Evolutionary conservation across 1,140 invertebrate species (phyloP), one percentile per base, ranked within the genome.

Genomic region (Penaeus japonicus): DNA sequence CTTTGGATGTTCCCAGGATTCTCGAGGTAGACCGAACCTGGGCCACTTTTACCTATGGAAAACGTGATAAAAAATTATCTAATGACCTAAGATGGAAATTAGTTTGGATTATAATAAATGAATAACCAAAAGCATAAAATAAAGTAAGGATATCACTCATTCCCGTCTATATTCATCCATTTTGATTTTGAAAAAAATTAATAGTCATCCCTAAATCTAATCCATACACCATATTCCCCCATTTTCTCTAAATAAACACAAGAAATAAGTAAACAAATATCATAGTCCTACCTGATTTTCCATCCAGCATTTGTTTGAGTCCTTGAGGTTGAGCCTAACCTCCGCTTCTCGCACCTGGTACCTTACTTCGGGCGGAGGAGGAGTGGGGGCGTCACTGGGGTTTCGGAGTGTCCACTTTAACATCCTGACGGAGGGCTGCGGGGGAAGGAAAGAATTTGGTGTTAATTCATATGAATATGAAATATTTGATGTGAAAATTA

Each of bases 21-120:
- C 89, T 90, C 2, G 83, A 82, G 80, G 90, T 90, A 57, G 90
- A 89, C 59, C 85, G 87, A 27, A 90, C 90, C 78, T 90, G 87
- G 73, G 90, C 90, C 22, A 90, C 84, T 84, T 90, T 90, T 12
- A 90, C 90, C 90, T 90, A 70, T 17, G 17, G 53, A 32, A 27
- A 79, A 24, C 27, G 3, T 22, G 4, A 20, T 73, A 30, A 81
- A 81, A 24, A 27, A 5, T 24, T 1, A 53, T 81, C 3, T 24
- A 81, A 54, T 81, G 1, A 4, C 3, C 47, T 47, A 47, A 12
- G 15, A 47, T 15, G 47, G 5, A 47, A 47, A 47, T 12, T 47
- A 15, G 47, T 7, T 47, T 47, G 10, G 3, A 47, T 47, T 12
- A 47, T 47, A 47, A 47, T 12, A 47, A 12, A 0, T 7, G 10